Percentiles rank a stretch among this genome's conserved stretches.
These are phyloP conservation scores for Conopomorpha cramerella DNA, from an alignment of 1,140 invertebrate genomes.

Conservation along the genomic window DNA sequence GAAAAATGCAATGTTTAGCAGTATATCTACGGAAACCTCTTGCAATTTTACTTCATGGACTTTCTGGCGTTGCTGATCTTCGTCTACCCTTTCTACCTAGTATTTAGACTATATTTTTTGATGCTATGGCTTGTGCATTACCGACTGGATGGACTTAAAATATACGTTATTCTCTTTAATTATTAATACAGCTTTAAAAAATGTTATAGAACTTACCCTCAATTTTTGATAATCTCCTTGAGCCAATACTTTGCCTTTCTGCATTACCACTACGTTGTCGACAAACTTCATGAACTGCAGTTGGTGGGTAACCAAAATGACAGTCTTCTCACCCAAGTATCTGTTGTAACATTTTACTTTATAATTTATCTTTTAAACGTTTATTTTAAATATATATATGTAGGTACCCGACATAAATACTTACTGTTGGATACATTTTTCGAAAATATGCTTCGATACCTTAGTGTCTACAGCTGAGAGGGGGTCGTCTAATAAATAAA, in stretches of 20 bases:
- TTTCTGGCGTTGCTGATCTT: too few species aligned
- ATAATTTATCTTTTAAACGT: too few species aligned
- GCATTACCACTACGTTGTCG: slow-evolving; percentile 71
- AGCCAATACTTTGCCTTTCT: slow-evolving; percentile 63
- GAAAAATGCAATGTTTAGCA: too few species aligned
- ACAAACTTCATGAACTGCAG: slow-evolving; percentile 77
- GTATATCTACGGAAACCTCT: too few species aligned
- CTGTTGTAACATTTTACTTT: slow-evolving; percentile 39
- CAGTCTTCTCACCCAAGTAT: slow-evolving; percentile 71
- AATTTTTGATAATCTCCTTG: slow-evolving; percentile 34
- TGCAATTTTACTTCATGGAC: too few species aligned
- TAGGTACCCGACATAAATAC: background rate
- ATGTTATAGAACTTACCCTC: too few species aligned
- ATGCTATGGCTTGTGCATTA: too few species aligned
- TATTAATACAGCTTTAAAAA: too few species aligned
- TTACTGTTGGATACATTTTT: slow-evolving; percentile 66
- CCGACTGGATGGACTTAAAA: too few species aligned
- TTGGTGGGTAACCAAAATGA: slow-evolving; percentile 83
- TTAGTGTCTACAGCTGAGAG: slow-evolving; percentile 81
- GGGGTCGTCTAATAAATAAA: slow-evolving; percentile 82
- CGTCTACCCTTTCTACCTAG: too few species aligned
- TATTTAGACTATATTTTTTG: too few species aligned
- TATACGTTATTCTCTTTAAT: too few species aligned
- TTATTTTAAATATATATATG: background rate
- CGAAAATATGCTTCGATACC: slow-evolving; percentile 80